Evolutionary conservation across 2,888 invertebrate species (phyloP), one percentile per base, ranked within the genome.

Genomic region (Spisula solida): DNA sequence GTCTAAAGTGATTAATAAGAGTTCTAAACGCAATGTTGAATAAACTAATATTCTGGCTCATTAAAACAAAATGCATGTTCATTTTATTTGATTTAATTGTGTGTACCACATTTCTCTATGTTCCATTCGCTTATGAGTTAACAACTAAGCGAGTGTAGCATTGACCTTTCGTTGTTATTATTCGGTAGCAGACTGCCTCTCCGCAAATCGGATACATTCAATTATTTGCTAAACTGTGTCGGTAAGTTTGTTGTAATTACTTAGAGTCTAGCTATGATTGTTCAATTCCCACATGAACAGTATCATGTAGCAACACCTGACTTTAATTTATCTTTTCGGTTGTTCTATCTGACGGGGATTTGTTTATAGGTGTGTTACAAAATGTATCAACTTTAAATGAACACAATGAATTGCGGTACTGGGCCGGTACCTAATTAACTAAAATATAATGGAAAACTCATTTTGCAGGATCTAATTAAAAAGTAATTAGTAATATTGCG

Each of bases 291-390:
- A 82, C 83, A 70, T 83, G 75, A 83, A 83, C n/a, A 48, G 29
- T 83, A 47, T 83, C 25, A 25, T 10, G 75, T 83, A 29, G 16
- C 83, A 75, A 66, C 51, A 75, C 75, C 83, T 83, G 48, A 83
- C 31, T 70, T 75, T 70, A 75, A 83, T 83, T 60, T 51, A 70
- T 47, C 66, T 34, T 82, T 66, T 34, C 16, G 16, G 29, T 34
- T 34, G 75, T 60, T 82, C 48, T 70, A 66, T 70, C 51, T 48
- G 51, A 80, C 80, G 47, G 47, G n/a, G 47, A 70, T 51, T 51
- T 83, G 51, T 83, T 70, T 51, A 66, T 31, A 48, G 48, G 25
- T 29, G 75, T 70, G 75, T 18, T 41, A 31, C 18, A 34, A 25
- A 34, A 75, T 75, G 29, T 75, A 75, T 10, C 60, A 66, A 66